Conservation (phyloP, 1,140 invertebrate species). For the Caenorhabditis tropicalis region DNA sequence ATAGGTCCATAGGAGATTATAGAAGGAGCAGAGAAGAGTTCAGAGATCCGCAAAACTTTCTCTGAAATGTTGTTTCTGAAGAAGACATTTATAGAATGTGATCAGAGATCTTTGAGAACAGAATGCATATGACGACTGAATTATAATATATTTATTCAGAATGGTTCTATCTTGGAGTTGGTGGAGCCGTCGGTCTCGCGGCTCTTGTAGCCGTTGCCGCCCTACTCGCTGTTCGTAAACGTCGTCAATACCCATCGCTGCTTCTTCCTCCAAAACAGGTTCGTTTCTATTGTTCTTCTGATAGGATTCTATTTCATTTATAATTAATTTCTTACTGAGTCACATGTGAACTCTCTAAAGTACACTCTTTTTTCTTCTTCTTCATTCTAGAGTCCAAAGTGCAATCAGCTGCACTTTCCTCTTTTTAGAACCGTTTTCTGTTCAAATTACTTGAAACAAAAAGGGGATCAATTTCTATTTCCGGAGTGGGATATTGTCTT, state of each 20-base stretch:
- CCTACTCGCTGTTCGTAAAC: constrained; percentile 40
- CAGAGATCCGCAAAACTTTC: neutral
- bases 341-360: neutral
- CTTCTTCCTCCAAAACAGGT: constrained; percentile 52
- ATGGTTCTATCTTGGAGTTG: constrained; percentile 49
- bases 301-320: neutral
- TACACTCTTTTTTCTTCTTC: neutral
- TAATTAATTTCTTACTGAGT: neutral
- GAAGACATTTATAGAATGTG: neutral
- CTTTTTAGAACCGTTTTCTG: neutral
- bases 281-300: neutral
- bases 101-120: neutral
- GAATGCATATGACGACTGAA: neutral
- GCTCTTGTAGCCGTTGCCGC: constrained; percentile 47
- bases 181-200: constrained; percentile 48
- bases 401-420: neutral
- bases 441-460: neutral
- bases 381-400: neutral
- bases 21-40: too few species aligned
- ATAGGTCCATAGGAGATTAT: neutral
- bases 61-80: too few species aligned
- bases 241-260: constrained; percentile 49
- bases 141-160: constrained; percentile 24
- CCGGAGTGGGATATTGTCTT: neutral
- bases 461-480: neutral